Percentiles rank a stretch among this genome's conserved stretches.
Evolutionary conservation across 2,113 vertebrate genomes (phyloP).

Genomic region (Saiga tatarica): DNA sequence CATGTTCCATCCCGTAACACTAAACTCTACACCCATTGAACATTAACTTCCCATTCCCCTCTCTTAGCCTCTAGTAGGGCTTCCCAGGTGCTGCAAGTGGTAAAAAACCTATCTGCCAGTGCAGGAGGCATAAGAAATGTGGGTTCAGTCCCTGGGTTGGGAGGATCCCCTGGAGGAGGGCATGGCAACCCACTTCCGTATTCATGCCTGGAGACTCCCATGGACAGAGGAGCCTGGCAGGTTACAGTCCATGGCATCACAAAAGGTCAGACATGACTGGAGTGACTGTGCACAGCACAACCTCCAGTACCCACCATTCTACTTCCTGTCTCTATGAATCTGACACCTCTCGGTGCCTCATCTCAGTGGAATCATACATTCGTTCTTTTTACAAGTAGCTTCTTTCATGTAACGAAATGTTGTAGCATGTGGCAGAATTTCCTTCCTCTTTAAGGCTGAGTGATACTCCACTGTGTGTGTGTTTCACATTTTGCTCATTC

Average conservation of each 20-base stretch:
- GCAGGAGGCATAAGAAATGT: not conserved
- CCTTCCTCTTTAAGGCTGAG: not conserved
- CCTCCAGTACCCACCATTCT: not conserved
- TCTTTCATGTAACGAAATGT: not conserved
- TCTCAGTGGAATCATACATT: rapidly evolving
- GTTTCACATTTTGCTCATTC: not conserved
- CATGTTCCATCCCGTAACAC: too few species aligned
- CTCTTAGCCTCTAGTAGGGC: not conserved
- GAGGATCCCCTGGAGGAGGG: not conserved
- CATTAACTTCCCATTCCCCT: not conserved
- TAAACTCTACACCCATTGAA: not conserved
- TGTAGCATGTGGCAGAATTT: not conserved
- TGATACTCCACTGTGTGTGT: not conserved
- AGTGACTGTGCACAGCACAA: not conserved
- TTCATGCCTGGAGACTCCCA: not conserved
- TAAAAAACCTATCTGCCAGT: not conserved
- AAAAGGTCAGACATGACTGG: not conserved
- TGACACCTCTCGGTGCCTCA: not conserved
- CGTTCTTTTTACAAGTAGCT: not conserved
- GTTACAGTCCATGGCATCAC: not conserved
- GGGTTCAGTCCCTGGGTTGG: not conserved
- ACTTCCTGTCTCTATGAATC: not conserved
- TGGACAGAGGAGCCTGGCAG: not conserved
- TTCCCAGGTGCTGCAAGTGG: not conserved
- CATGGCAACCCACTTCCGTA: not conserved